A percentile compares a stretch with the other conserved stretches of the same genome.
phyloP scores from a whole-genome alignment of 2,888 invertebrate genomes.

The Spicauda simplicius region DNA sequence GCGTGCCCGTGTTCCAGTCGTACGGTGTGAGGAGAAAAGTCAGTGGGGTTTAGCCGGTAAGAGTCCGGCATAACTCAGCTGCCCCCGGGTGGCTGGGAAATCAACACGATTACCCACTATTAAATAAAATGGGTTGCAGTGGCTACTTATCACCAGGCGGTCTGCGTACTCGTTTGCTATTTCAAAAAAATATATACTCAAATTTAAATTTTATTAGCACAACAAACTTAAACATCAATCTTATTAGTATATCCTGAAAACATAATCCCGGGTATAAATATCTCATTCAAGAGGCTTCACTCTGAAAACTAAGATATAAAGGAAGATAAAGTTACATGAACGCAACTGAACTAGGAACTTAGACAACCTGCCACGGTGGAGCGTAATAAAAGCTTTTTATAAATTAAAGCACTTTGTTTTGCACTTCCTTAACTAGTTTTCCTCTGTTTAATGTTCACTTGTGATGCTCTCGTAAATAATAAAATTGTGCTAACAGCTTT shows the following conservation, averaged over 20 bases:
- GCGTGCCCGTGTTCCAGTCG: no score
- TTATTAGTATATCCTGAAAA: background rate
- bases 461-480: conserved; percentile 36
- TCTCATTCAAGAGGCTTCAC: conserved; percentile 18
- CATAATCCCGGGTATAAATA: conserved; percentile 13
- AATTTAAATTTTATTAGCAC: background rate
- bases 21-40: no score
- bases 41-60: no score
- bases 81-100: no score
- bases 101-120: no score
- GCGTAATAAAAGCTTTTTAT: conserved; percentile 51
- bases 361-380: conserved; percentile 49
- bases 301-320: conserved; percentile 29
- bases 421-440: conserved; percentile 45
- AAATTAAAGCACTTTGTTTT: conserved; percentile 51
- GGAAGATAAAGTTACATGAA: conserved; percentile 32
- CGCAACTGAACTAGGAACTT: conserved; percentile 42
- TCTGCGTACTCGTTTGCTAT: no score
- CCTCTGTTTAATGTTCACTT: conserved; percentile 40
- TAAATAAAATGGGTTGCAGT: no score
- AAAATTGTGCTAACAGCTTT: conserved; percentile 37
- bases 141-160: no score
- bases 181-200: no score
- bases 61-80: no score
- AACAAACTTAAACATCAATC: background rate